phyloP scores from a whole-genome alignment of 2,113 vertebrate genomes.

The Esox niger region DNA sequence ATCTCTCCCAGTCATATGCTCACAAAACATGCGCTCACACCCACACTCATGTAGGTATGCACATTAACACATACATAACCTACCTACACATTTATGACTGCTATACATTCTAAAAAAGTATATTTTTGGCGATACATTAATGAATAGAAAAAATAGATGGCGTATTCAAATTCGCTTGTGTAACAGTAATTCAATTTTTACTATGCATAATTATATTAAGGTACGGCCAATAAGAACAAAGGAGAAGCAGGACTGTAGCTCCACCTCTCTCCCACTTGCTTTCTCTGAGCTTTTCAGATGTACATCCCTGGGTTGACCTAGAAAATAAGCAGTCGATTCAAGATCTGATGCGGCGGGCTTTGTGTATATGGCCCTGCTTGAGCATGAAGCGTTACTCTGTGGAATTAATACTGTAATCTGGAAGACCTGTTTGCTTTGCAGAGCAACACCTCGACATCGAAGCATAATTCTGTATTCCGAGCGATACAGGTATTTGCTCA shows the following conservation, averaged over 20 bases:
- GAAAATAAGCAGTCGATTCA: slow-evolving; percentile 76
- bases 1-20: neutral
- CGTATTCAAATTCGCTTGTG: slow-evolving; percentile 63
- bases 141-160: slow-evolving; percentile 30
- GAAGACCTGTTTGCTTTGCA: slow-evolving; percentile 44
- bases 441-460: no score
- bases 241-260: slow-evolving; percentile 44
- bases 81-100: slow-evolving; percentile 19
- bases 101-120: slow-evolving; percentile 8
- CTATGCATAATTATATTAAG: slow-evolving; percentile 72
- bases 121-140: neutral
- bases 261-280: slow-evolving; percentile 66
- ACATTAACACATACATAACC: neutral
- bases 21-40: neutral
- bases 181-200: slow-evolving; percentile 57
- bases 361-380: slow-evolving; percentile 56
- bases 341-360: slow-evolving; percentile 73
- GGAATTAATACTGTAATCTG: slow-evolving; percentile 66
- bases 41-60: neutral
- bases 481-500: slow-evolving; percentile 67
- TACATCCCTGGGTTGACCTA: slow-evolving; percentile 80
- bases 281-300: slow-evolving; percentile 71
- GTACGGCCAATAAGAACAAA: slow-evolving; percentile 39
- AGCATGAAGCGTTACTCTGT: slow-evolving; percentile 72
- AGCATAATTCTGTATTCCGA: slow-evolving; percentile 62